These are phyloP conservation scores for Anser brachyrhynchus DNA, from an alignment of 2,113 vertebrate species.

Conservation along the genomic window DNA sequence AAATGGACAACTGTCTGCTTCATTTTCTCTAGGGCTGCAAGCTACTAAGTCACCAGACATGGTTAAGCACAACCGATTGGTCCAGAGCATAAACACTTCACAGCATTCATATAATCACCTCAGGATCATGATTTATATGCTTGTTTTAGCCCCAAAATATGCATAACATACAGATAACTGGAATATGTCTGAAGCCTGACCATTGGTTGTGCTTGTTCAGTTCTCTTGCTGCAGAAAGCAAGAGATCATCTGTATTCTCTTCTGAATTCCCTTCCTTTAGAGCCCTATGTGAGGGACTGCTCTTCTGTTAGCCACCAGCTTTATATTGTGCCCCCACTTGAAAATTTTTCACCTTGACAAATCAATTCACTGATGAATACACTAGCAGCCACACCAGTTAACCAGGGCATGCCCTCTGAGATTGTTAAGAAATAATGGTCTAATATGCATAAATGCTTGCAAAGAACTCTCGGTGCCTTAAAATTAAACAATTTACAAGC, in stretches of 20 bases:
- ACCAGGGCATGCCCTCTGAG: background rate
- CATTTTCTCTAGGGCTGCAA: no score
- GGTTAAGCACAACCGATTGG: no score
- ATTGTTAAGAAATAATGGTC: background rate
- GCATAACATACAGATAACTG: background rate
- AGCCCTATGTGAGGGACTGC: background rate
- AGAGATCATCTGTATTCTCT: background rate
- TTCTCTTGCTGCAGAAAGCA: background rate
- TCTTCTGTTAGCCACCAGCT: background rate
- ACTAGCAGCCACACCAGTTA: background rate
- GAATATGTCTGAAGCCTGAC: background rate
- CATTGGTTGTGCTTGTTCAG: background rate
- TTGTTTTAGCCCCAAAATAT: background rate
- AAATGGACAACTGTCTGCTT: no score
- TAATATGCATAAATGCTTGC: background rate
- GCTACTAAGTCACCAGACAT: no score
- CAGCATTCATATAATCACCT: no score
- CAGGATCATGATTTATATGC: no score
- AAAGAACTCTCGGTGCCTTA: background rate
- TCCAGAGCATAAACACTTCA: no score
- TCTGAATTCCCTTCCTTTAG: background rate
- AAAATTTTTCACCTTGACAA: background rate
- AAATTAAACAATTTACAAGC: background rate
- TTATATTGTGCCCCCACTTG: rapidly evolving
- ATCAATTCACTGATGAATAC: background rate